phyloP scores from a whole-genome alignment of 2,888 invertebrate species.

The Leptura quadrifasciata region DNA sequence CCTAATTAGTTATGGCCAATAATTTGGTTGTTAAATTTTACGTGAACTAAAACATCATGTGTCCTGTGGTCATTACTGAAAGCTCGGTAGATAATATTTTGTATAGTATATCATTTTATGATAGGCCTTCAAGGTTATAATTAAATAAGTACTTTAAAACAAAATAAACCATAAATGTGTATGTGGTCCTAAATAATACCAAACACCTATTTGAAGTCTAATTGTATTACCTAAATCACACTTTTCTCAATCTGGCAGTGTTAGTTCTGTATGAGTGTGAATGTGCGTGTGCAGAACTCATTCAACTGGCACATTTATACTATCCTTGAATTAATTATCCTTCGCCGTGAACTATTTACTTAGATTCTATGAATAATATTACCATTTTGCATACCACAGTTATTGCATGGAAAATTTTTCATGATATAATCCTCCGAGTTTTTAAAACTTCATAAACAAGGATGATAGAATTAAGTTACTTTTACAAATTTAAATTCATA shows the following conservation, averaged over 20 bases:
- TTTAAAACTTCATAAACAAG: constrained; percentile 8
- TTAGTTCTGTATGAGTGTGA: no score
- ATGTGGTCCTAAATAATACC: no score
- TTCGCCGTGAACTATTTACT: constrained; percentile 17
- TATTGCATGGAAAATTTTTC: background rate
- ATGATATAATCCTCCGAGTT: background rate
- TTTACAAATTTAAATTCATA: constrained; percentile 2
- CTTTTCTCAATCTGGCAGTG: no score
- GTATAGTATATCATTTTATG: no score
- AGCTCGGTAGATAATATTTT: no score
- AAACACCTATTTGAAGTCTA: no score
- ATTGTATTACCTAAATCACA: no score
- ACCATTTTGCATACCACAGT: constrained; percentile 4
- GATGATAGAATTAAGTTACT: constrained; percentile 22
- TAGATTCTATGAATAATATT: constrained; percentile 15
- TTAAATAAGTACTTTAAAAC: no score
- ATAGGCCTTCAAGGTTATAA: no score
- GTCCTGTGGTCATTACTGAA: no score
- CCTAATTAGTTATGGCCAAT: background rate
- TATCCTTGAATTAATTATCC: constrained; percentile 16
- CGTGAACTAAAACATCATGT: no score
- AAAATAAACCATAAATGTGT: no score
- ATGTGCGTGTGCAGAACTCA: background rate
- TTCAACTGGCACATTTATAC: background rate
- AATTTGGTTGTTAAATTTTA: constrained; percentile 1